Evolutionary conservation across 2,888 invertebrate species (phyloP), one percentile per base, ranked within the genome.

Genomic region (Brachyptera risi): DNA sequence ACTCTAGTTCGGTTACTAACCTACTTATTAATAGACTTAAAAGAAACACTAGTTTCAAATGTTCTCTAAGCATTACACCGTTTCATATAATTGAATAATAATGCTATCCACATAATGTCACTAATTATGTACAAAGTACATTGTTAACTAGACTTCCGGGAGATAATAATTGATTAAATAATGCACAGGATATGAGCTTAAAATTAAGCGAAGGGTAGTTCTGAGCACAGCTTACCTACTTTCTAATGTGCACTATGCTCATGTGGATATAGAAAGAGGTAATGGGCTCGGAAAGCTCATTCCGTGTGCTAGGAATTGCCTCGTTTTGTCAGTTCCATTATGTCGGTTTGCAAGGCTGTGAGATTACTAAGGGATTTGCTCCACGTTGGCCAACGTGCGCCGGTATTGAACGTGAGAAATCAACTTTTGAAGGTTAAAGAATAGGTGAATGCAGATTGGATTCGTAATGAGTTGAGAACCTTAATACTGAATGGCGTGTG

Each of bases 131-230:
- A n/a, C n/a, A n/a, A n/a, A n/a, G n/a, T n/a, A n/a, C n/a, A n/a
- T n/a, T n/a, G n/a, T n/a, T n/a, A n/a, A n/a, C n/a, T n/a, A n/a
- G n/a, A n/a, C n/a, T n/a, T n/a, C n/a, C n/a, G n/a, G n/a, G 31
- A 21, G 23, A 47, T 23, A n/a, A 47, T 47, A 47, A 47, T 47
- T 47, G 47, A 47, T 47, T 47, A 24, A 47, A 47, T 47, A 21
- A 47, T 19, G n/a, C n/a, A 23, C 47, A 23, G 17, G 3, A 2
- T 13, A 47, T 47, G 21, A 47, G 47, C 3, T 24, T 47, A 7
- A n/a, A n/a, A 47, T 47, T 47, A 47, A 24, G 9, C n/a, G 21
- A n/a, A 23, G 47, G 3, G 24, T 47, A 19, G 19, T 31, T 31
- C 31, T 7, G 31, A 7, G 31, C n/a, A n/a, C n/a, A n/a, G n/a